These are phyloP conservation scores for Rotaria magnacalcarata DNA, from an alignment of 2,888 invertebrate species.

Conservation along the genomic window DNA sequence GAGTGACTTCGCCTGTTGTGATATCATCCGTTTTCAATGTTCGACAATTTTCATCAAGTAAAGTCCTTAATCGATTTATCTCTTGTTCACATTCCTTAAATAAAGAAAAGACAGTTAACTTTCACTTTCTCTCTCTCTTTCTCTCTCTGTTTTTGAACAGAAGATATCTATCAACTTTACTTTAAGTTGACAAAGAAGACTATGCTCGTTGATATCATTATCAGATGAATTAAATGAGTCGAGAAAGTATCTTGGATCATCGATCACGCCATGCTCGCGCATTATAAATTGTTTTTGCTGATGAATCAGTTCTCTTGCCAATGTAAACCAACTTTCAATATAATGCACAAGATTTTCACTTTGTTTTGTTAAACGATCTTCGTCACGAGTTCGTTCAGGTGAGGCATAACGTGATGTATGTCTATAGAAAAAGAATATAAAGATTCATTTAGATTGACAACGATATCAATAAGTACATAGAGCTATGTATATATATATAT, in stretches of 20 bases:
- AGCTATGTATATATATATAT: too few relatives aligned
- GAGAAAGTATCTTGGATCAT: neutral
- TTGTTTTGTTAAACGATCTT: neutral
- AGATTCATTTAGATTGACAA: neutral
- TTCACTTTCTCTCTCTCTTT: too few relatives aligned
- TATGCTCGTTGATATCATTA: neutral
- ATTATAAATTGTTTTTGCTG: neutral
- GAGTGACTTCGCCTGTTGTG: neutral
- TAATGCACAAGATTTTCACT: neutral
- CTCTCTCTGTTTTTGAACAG: neutral
- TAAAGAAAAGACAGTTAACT: neutral
- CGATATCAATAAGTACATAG: too few relatives aligned
- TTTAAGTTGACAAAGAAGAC: constrained; percentile 17
- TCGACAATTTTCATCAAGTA: neutral
- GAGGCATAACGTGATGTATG: neutral
- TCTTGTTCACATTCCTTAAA: constrained; percentile 31
- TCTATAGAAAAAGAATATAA: neutral
- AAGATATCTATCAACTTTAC: neutral
- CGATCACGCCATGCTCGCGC: neutral
- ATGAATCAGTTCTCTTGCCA: neutral
- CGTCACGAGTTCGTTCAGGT: neutral
- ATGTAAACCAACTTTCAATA: constrained; percentile 20
- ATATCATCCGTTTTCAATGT: neutral
- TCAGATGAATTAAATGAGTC: neutral
- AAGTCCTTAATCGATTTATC: neutral